Conservation (phyloP, 2,113 vertebrate genomes). For the Cottus gobio region DNA sequence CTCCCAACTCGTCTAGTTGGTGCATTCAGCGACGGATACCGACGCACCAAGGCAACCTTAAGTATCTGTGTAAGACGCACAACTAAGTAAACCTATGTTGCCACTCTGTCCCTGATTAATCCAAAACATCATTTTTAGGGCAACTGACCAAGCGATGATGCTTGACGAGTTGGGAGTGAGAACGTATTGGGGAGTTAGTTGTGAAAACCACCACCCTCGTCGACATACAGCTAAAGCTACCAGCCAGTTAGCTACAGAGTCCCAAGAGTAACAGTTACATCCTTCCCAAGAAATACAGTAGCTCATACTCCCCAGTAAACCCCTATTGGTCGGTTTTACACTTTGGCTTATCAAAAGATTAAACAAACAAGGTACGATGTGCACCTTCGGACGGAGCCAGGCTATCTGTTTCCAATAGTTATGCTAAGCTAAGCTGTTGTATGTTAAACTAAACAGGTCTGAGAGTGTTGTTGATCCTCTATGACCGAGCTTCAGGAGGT, state of each 20-base stretch:
- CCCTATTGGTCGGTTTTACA: neutral
- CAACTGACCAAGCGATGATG: neutral
- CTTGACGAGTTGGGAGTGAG: neutral
- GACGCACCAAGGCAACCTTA: neutral
- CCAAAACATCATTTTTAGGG: too few relatives aligned
- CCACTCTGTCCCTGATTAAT: too few relatives aligned
- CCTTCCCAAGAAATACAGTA: neutral
- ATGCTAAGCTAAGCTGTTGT: neutral
- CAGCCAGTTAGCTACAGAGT: neutral
- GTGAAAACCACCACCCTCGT: neutral
- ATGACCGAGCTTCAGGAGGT: neutral
- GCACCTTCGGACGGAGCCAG: neutral
- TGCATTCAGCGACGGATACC: neutral
- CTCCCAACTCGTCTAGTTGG: neutral
- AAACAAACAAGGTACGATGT: neutral
- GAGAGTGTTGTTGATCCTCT: neutral
- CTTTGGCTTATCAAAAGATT: neutral
- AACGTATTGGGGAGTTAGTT: neutral
- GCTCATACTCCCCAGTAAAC: neutral
- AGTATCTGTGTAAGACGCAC: neutral
- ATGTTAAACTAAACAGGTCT: neutral
- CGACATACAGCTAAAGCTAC: neutral
- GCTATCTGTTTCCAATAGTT: neutral
- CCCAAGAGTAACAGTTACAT: neutral
- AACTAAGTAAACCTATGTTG: too few relatives aligned